A percentile compares a stretch with the other conserved stretches of the same genome.
phyloP scores from a whole-genome alignment of 2,113 vertebrate species.

The Tympanuchus pallidicinctus region DNA sequence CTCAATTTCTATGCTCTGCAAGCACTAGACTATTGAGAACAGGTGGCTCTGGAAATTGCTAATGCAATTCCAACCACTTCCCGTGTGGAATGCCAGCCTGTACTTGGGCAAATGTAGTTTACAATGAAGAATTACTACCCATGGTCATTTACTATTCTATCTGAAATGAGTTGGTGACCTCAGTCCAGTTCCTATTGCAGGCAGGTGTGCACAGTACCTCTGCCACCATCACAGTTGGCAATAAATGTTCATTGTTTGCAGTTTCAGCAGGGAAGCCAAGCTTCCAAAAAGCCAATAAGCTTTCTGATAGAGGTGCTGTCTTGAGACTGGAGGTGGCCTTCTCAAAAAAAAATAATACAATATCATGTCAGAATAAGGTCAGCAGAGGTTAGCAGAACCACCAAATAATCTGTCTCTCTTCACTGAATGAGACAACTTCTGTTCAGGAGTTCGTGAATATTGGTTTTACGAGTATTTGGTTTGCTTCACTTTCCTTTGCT shows the following conservation, averaged over 20 bases:
- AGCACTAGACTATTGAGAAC: not conserved
- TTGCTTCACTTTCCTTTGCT: not conserved
- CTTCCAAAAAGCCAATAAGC: not conserved
- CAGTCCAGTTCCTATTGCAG: not conserved
- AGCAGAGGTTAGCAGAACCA: not conserved
- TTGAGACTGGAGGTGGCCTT: not conserved
- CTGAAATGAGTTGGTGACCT: not conserved
- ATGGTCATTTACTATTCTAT: not conserved
- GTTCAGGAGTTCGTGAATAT: not conserved
- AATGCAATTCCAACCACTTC: not conserved
- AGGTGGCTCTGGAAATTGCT: not conserved
- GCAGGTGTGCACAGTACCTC: not conserved
- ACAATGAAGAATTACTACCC: not conserved
- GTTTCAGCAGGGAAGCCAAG: not conserved
- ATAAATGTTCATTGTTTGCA: not conserved
- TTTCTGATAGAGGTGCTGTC: not conserved
- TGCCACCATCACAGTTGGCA: not conserved
- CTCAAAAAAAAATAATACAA: not conserved
- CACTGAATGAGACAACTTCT: not conserved
- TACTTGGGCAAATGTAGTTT: not conserved
- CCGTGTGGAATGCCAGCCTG: not conserved
- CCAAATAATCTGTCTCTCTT: not conserved
- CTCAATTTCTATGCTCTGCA: not conserved
- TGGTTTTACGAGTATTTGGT: not conserved
- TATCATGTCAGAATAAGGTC: not conserved